Conservation (phyloP, 2,888 invertebrate genomes). For the Eupelmus urozonus region DNA sequence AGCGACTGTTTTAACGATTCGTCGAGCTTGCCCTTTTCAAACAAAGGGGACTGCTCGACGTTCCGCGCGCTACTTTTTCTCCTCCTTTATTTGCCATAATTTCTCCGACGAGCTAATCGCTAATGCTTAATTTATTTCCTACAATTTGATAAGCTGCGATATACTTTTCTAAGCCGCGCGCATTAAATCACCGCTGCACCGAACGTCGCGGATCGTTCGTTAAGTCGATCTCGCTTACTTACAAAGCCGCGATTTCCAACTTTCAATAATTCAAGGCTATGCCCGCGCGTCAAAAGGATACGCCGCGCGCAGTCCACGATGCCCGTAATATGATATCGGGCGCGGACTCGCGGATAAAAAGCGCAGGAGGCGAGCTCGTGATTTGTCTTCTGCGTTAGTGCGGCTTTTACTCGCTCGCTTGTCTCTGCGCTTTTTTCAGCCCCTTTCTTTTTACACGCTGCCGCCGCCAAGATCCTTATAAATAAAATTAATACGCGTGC, state of each 20-base stretch:
- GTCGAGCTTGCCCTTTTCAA: no score
- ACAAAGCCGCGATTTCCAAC: slow-evolving; percentile 5
- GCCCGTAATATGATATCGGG: not conserved
- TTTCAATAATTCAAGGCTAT: slow-evolving; percentile 47
- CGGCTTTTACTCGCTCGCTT: slow-evolving; percentile 19
- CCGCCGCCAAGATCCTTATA: not conserved
- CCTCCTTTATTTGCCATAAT: not conserved
- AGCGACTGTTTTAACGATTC: no score
- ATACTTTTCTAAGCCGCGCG: not conserved
- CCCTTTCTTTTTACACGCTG: not conserved
- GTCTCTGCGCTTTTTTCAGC: not conserved
- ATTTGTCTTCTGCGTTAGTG: slow-evolving; percentile 50
- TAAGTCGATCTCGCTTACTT: slow-evolving; percentile 19
- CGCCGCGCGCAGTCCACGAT: not conserved
- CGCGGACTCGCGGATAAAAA: slow-evolving; percentile 38
- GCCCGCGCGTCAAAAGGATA: not conserved
- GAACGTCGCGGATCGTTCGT: slow-evolving; percentile 12
- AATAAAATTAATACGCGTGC: slow-evolving; percentile 40
- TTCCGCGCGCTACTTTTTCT: no score
- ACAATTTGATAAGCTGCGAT: no score
- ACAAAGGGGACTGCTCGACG: no score
- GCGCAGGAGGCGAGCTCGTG: slow-evolving; percentile 26
- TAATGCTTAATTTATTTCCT: no score
- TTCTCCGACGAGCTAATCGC: no score
- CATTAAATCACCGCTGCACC: no score